Evolutionary conservation across 2,797 vertebrate species (phyloP), one percentile per base, ranked within the genome.

Genomic region (Tamandua tetradactyla): DNA sequence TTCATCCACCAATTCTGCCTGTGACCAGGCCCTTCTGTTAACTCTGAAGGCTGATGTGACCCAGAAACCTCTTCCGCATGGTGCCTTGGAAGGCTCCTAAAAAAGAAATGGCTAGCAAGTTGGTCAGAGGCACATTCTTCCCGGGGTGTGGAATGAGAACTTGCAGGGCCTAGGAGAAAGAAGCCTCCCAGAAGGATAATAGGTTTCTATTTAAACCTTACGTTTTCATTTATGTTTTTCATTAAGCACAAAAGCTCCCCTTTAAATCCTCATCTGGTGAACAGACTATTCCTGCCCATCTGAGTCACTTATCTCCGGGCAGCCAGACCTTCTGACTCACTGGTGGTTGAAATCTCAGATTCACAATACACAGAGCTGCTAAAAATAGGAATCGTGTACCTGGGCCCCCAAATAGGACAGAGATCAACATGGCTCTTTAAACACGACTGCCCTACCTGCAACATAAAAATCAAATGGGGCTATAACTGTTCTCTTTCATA

Each of bases 261-360:
- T 97, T 97, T 88, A 96, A 97, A 96, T 82, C 96, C 89, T 3
- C 64, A 40, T 96, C 97, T 76, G 92, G 96, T 94, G 97, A 98
- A 96, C 95, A 98, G 95, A 96, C 96, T 97, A 97, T 98, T 98
- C 97, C 97, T 98, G 97, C 96, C 95, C 93, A 86, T 97, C 98
- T 98, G 98, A 98, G 95, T 98, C 98, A 98, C 17, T 40, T 79
- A 96, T 91, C 98, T 97, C 96, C 96, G 97, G 98, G 96, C 97
- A 98, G 83, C 97, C 96, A 98, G 98, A 97, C 97, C 97, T 98
- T 98, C 98, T 98, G 98, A 98, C 96, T 98, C 98, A 98, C 64
- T 87, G 93, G 96, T 83, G 96, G 97, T 83, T 97, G 97, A 98
- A 98, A 94, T 96, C 97, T 97, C 96, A 85, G 95, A 97, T 97